These are phyloP conservation scores for Sminthurides bifidus DNA, from an alignment of 1,140 invertebrate species.

Conservation along the genomic window DNA sequence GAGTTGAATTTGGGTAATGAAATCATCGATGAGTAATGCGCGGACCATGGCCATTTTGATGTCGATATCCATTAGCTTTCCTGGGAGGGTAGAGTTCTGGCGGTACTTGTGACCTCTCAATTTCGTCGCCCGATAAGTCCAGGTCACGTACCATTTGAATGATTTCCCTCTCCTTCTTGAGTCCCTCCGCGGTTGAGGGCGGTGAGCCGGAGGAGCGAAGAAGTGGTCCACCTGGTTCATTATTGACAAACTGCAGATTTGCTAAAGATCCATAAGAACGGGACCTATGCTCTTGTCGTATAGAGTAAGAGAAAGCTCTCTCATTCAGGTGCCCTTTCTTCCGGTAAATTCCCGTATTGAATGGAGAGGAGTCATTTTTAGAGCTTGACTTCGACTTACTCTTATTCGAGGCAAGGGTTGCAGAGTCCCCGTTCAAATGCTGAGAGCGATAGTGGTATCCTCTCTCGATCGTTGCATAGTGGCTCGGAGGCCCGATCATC, in stretches of 20 bases:
- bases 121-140: constrained; percentile 62
- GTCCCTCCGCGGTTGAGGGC: constrained; percentile 45
- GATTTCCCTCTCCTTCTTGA: constrained; percentile 80
- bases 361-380: constrained; percentile 45
- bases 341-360: constrained; percentile 73
- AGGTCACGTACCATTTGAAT: constrained; percentile 80
- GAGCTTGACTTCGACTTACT: constrained; percentile 32
- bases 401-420: constrained; percentile 31
- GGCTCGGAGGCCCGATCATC: constrained; percentile 18
- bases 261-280: constrained; percentile 78
- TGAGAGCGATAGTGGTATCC: constrained; percentile 30
- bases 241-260: constrained; percentile 63
- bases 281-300: constrained; percentile 79
- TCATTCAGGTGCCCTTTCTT: constrained; percentile 87
- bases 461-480: constrained; percentile 31
- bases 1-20: background rate
- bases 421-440: constrained; percentile 27
- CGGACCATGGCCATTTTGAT: constrained; percentile 29
- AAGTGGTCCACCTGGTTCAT: constrained; percentile 17
- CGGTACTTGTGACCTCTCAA: constrained; percentile 43
- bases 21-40: constrained; percentile 31
- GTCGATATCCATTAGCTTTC: constrained; percentile 23
- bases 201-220: constrained; percentile 27
- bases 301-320: constrained; percentile 84
- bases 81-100: constrained; percentile 27